Evolutionary conservation across 2,888 invertebrate genomes (phyloP).

Genomic region (Cantharis nigra): DNA sequence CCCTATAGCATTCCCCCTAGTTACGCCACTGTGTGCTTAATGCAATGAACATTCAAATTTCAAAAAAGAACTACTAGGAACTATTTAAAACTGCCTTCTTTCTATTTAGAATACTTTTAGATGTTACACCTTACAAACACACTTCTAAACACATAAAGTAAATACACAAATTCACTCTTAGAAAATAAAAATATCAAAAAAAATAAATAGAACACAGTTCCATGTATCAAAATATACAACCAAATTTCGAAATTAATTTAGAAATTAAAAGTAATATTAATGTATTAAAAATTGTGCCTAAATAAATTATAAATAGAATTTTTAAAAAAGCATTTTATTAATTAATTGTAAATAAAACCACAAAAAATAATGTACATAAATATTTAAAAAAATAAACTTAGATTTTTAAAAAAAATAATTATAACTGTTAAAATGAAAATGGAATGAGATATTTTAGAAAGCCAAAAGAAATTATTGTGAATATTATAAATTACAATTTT

Average conservation of each 20-base stretch:
- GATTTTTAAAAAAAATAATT: background rate
- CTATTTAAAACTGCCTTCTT: background rate
- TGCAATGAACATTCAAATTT: background rate
- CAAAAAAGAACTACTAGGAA: background rate
- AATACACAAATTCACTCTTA: background rate
- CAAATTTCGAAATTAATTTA: background rate
- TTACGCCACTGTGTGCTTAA: too few species aligned
- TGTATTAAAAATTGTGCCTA: conserved; percentile 17
- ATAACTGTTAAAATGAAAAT: conserved; percentile 7
- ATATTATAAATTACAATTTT: background rate
- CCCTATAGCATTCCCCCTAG: too few species aligned
- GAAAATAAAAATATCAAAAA: background rate
- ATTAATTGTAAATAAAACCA: conserved; percentile 15
- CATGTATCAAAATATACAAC: background rate
- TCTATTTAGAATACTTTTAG: background rate
- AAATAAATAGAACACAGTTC: background rate
- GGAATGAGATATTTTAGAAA: background rate
- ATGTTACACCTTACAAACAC: background rate
- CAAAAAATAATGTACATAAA: conserved; percentile 4
- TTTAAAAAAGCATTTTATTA: conserved; percentile 7
- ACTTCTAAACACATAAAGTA: background rate
- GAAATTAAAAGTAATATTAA: background rate
- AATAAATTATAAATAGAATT: conserved; percentile 5
- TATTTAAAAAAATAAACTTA: conserved; percentile 3
- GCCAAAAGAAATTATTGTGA: background rate